Evolutionary conservation across 2,888 invertebrate species (phyloP), one percentile per base, ranked within the genome.

Genomic region (Andrena dorsata): DNA sequence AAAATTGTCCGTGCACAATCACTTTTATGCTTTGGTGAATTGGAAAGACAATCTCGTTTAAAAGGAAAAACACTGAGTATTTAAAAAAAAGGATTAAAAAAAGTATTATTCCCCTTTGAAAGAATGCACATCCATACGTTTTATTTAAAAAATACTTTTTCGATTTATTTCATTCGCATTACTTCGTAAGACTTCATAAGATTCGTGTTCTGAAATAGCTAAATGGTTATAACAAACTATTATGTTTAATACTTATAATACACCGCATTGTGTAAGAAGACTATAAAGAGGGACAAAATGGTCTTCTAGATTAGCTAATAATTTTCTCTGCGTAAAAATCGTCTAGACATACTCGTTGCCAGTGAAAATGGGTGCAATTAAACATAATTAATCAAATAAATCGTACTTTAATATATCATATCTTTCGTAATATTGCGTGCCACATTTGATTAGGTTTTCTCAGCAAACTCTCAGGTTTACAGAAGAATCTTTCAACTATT

Each of bases 401-500:
- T 7, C 53, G 20, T 53, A n/a, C 26, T 51, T 58, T 41, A 74
- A 49, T 63, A 16, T 32, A 58, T 49, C 32, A 58, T 49, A 58
- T 49, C 68, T 56, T 76, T 61, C 60, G 65, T n/a, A 41, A 49
- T 53, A 16, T 35, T 72, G 23, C 28, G 23, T 47, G 26, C 26
- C 23, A 77, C 56, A 56, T 41, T 79, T 47, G 13, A 79, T 72
- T 53, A 72, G 16, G 56, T 60, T 66, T 47, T 68, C 26, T 63
- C n/a, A 51, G 73, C 79, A 89, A 89, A 86, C 89, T 90, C 90
- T 90, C 89, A 89, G 90, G 89, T 90, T 90, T 88, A 88, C 70
- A 49, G 76, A 76, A 77, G 60, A 73, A 66, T 41, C 69, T 51
- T 75, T 63, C 47, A 63, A 64, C 63, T 73, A 83, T 60, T 74